A percentile compares a stretch with the other conserved stretches of the same genome.
Conservation (phyloP, 1,140 invertebrate species). For the Copidosoma floridanum region DNA sequence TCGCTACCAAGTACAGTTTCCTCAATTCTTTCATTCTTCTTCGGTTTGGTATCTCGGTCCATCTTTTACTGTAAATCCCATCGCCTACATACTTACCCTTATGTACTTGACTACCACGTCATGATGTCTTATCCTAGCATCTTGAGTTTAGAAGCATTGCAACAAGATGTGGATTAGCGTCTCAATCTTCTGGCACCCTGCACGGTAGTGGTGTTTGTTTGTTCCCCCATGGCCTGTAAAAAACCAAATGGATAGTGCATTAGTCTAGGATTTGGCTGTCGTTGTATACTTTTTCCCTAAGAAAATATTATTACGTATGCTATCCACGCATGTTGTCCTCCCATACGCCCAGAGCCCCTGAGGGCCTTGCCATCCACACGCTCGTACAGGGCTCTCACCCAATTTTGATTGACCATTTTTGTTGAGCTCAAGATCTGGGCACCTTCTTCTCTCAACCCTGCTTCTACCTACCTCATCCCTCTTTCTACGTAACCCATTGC, state of each 20-base stretch:
- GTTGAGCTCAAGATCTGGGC: not conserved
- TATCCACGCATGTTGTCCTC: not conserved
- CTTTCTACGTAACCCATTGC: not conserved
- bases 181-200: slow-evolving; percentile 25
- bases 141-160: slow-evolving; percentile 19
- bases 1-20: not conserved
- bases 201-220: slow-evolving; percentile 21
- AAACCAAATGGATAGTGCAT: slow-evolving; percentile 14
- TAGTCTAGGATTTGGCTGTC: not conserved
- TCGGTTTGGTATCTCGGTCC: not conserved
- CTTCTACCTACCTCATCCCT: not conserved
- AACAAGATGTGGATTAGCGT: slow-evolving; percentile 29
- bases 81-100: not conserved
- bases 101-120: not conserved
- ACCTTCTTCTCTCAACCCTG: not conserved
- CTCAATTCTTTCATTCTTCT: not conserved
- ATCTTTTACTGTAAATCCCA: not conserved
- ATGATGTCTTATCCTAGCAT: not conserved
- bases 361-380: not conserved
- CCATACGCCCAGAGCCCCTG: not conserved
- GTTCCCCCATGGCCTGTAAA: slow-evolving; percentile 14
- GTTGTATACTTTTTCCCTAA: slow-evolving; percentile 17
- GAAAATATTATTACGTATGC: not conserved
- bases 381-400: not conserved
- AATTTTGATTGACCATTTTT: not conserved